A percentile compares a stretch with the other conserved stretches of the same genome.
Conservation (phyloP, 37 sponge, comb jelly and placozoan genomes). For the Cladorhizidae sp. region DNA sequence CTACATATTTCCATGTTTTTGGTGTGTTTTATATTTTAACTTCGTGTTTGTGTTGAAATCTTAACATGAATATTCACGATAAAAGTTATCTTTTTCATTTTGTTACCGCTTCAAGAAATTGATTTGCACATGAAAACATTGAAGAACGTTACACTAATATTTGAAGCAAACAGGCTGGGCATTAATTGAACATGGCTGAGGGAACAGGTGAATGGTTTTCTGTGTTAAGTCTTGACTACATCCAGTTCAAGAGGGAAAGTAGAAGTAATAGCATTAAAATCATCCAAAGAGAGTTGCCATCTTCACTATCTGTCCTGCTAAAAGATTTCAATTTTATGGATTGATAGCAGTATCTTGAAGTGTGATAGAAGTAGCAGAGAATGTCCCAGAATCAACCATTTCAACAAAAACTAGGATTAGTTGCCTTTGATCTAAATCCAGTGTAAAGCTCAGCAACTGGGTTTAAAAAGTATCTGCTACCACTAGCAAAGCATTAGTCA, state of each 20-base stretch:
- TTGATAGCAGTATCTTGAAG: slow-evolving; percentile 55
- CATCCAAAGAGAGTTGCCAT: slow-evolving; percentile 62
- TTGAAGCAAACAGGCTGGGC: too few species aligned
- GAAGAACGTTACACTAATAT: too few species aligned
- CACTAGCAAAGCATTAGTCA: slow-evolving; percentile 14
- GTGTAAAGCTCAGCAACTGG: slow-evolving; percentile 37
- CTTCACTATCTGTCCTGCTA: slow-evolving; percentile 46
- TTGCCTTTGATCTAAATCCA: slow-evolving; percentile 75
- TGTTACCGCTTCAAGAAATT: too few species aligned
- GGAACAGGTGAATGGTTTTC: too few species aligned
- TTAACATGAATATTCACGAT: too few species aligned
- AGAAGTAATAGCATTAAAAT: slow-evolving; percentile 77
- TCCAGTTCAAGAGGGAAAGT: slow-evolving; percentile 72
- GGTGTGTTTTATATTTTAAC: too few species aligned
- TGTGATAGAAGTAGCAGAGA: slow-evolving; percentile 51
- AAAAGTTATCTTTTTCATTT: too few species aligned
- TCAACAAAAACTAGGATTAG: slow-evolving; percentile 77
- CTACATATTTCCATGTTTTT: too few species aligned
- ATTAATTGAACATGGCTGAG: too few species aligned
- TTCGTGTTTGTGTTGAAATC: too few species aligned
- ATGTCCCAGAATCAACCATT: slow-evolving; percentile 63
- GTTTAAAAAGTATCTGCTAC: slow-evolving; percentile 49
- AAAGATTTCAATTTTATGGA: slow-evolving; percentile 64
- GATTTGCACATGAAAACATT: too few species aligned
- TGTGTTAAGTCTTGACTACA: too few species aligned